These are phyloP conservation scores for Porites lutea DNA, from an alignment of 64 coral and sea anemone species.

Conservation along the genomic window DNA sequence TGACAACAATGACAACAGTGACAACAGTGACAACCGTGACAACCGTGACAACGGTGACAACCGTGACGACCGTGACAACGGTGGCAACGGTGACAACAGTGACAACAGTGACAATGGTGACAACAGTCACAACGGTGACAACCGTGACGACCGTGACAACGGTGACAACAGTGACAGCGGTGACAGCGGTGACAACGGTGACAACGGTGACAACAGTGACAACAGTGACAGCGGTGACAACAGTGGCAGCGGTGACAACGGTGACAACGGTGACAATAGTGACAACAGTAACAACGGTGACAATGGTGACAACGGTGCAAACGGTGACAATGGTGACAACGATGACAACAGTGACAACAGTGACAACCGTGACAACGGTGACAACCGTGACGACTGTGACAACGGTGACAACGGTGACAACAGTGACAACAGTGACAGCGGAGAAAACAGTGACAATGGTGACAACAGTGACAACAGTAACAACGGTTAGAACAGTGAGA, in stretches of 20 bases:
- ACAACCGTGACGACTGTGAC: too few relatives aligned
- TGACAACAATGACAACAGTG: neutral
- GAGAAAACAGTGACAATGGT: neutral
- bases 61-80: neutral
- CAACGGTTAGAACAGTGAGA: neutral
- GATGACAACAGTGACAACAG: neutral
- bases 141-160: neutral
- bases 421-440: neutral
- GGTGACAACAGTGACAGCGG: neutral
- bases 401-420: neutral
- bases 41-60: neutral
- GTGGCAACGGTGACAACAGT: neutral
- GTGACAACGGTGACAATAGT: neutral
- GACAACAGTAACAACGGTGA: neutral
- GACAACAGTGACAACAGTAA: neutral
- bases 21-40: neutral
- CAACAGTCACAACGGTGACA: too few relatives aligned
- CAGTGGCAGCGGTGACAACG: neutral
- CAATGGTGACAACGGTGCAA: too few relatives aligned
- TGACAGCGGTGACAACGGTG: neutral
- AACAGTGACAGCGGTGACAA: neutral
- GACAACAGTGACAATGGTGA: neutral
- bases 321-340: too few relatives aligned
- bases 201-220: neutral
- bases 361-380: neutral